Evolutionary conservation across 2,888 invertebrate genomes (phyloP).

Genomic region (Eristalinus aeneus): DNA sequence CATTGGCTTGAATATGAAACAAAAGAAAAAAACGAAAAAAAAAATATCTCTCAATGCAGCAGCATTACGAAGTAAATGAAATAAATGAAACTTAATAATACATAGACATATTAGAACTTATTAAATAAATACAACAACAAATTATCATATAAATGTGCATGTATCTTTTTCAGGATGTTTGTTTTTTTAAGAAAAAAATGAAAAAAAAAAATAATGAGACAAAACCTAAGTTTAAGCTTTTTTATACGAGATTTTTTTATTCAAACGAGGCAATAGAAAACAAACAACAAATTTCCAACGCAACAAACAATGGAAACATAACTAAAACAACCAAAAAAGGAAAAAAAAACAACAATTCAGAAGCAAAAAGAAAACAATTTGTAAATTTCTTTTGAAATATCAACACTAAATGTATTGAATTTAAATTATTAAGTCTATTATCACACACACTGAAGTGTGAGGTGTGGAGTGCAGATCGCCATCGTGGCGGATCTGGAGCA

Average conservation of each 20-base stretch:
- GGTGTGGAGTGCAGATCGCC: conserved; percentile 19
- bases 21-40: neutral
- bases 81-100: conserved; percentile 49
- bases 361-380: conserved; percentile 62
- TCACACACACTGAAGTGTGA: neutral
- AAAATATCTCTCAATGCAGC: conserved; percentile 45
- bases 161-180: conserved; percentile 46
- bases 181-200: neutral
- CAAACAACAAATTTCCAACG: conserved; percentile 14
- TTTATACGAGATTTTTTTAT: conserved; percentile 60
- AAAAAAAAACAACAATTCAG: conserved; percentile 35
- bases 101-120: conserved; percentile 56
- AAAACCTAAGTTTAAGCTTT: conserved; percentile 62
- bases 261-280: conserved; percentile 16
- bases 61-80: conserved; percentile 45
- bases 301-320: conserved; percentile 13
- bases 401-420: conserved; percentile 61
- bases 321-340: conserved; percentile 1
- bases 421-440: conserved; percentile 66
- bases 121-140: conserved; percentile 43
- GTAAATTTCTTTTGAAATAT: conserved; percentile 67
- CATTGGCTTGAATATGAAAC: conserved; percentile 47
- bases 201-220: conserved; percentile 31
- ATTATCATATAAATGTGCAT: conserved; percentile 56
- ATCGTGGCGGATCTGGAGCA: conserved; percentile 22